phyloP scores from a whole-genome alignment of 23 tunicate genomes.

The Trididemnum miniatum region DNA sequence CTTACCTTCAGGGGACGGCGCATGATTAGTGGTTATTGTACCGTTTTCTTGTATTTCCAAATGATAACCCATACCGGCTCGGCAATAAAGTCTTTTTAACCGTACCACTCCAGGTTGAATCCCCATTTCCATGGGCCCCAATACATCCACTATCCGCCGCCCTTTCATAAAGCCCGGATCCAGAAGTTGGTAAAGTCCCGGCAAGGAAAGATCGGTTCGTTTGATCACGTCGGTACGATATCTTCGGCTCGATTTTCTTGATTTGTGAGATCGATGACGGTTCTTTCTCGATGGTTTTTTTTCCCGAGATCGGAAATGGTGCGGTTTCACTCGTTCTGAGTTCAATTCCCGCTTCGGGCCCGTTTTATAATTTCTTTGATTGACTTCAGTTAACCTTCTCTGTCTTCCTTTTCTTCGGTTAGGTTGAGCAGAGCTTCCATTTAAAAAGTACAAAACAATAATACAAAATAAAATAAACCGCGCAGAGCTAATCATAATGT shows the following conservation, averaged over 20 bases:
- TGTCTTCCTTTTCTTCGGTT: not conserved
- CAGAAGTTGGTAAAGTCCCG: slow-evolving; percentile 1
- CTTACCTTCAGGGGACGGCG: slow-evolving; percentile 61
- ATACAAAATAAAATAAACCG: no score
- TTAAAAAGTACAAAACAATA: no score
- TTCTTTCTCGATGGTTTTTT: no score
- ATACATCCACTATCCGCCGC: not conserved
- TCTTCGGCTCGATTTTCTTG: not conserved
- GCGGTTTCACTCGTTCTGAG: not conserved
- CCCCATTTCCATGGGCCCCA: not conserved
- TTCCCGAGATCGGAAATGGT: not conserved
- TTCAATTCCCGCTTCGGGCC: not conserved
- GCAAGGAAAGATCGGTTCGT: not conserved
- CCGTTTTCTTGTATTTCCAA: slow-evolving; percentile 70
- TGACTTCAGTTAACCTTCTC: not conserved
- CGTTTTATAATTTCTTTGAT: not conserved
- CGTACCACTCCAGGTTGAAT: slow-evolving; percentile 25
- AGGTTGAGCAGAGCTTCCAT: no score
- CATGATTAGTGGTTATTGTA: slow-evolving; percentile 54
- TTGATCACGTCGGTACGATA: slow-evolving; percentile 6
- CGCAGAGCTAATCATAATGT: no score
- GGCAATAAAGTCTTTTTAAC: slow-evolving; percentile 57
- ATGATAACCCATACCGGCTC: slow-evolving; percentile 82
- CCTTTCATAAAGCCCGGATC: not conserved
- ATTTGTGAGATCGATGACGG: not conserved